Conservation (phyloP, 2,797 vertebrate species). For the Gymnocypris eckloni region DNA sequence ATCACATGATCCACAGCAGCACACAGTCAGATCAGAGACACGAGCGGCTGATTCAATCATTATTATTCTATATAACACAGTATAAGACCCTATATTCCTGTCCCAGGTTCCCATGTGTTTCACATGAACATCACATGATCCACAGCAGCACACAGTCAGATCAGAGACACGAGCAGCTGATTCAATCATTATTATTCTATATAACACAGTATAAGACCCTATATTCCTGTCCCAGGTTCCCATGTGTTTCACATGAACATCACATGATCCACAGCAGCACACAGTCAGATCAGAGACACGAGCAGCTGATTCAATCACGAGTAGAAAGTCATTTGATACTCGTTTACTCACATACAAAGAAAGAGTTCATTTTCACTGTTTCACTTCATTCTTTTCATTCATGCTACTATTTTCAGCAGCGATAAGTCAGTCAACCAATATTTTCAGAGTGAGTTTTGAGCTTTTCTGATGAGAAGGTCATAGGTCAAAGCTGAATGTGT, state of each 20-base stretch:
- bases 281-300: conserved; percentile 51
- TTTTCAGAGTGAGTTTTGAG: background rate
- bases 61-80: too few species aligned
- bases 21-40: conserved; percentile 51
- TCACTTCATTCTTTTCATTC: background rate
- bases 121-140: conserved; percentile 56
- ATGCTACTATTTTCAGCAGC: background rate
- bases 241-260: conserved; percentile 34
- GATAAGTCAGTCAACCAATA: background rate
- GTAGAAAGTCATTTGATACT: background rate
- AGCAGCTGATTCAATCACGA: conserved; percentile 57
- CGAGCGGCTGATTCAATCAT: conserved; percentile 58
- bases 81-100: too few species aligned
- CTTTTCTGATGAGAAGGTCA: background rate
- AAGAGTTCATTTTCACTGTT: background rate
- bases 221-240: too few species aligned
- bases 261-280: conserved; percentile 47
- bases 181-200: conserved; percentile 44
- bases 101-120: background rate
- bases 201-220: too few species aligned
- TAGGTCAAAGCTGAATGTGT: background rate
- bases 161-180: conserved; percentile 53
- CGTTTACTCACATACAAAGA: background rate
- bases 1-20: conserved; percentile 52
- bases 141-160: conserved; percentile 36